These are phyloP conservation scores for Kryphioiulus occultus DNA, from an alignment of 2,888 invertebrate genomes.

Conservation along the genomic window DNA sequence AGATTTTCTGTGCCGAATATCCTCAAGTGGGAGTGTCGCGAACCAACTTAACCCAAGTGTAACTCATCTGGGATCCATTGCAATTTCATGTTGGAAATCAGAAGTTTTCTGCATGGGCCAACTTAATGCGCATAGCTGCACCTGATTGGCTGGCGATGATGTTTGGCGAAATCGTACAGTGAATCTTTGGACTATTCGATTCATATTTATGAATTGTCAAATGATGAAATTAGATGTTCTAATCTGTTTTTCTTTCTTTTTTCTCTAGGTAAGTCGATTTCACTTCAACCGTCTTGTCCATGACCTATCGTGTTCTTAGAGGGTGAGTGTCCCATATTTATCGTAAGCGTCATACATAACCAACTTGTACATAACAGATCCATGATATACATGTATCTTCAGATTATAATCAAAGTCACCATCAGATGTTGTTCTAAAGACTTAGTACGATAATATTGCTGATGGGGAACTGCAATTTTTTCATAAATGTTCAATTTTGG, in stretches of 20 bases:
- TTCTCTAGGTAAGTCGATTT: background rate
- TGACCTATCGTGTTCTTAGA: background rate
- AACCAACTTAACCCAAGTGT: background rate
- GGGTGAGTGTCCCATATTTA: background rate
- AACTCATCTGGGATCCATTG: slow-evolving; percentile 35
- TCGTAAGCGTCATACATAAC: no score
- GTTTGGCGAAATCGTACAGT: background rate
- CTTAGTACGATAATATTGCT: no score
- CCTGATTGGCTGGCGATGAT: background rate
- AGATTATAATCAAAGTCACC: no score
- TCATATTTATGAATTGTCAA: background rate
- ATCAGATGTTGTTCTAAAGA: no score
- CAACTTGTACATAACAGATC: no score
- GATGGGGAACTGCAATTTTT: no score
- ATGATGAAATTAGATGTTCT: background rate
- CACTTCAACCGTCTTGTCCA: background rate
- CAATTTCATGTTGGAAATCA: background rate
- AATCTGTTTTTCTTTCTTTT: background rate
- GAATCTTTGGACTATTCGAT: no score
- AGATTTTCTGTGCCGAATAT: slow-evolving; percentile 1
- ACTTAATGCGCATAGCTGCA: background rate
- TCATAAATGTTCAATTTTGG: no score
- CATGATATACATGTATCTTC: no score
- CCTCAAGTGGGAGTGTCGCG: background rate
- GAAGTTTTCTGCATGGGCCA: background rate